These are phyloP conservation scores for Pelagia noctiluca DNA, from an alignment of 30 jellyfish, hydroid and myxozoan species.

Conservation along the genomic window DNA sequence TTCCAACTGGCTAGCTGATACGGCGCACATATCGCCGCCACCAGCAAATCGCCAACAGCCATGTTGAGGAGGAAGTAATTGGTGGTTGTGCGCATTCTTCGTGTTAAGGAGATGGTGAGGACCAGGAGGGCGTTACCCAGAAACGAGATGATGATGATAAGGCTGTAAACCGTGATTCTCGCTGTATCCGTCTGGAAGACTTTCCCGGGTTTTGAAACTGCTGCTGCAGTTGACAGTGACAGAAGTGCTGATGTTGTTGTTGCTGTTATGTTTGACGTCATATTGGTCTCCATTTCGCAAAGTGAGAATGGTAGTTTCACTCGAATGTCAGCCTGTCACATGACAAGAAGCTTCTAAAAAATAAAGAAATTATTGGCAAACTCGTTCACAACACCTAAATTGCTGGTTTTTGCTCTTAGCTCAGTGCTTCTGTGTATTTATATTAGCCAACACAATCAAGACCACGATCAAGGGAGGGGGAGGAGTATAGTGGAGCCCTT, in stretches of 20 bases:
- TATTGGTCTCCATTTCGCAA: too few species aligned
- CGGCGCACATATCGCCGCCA: slow-evolving; percentile 79
- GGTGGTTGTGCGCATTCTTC: slow-evolving; percentile 69
- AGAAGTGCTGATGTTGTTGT: not conserved
- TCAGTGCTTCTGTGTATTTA: too few species aligned
- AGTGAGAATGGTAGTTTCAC: too few species aligned
- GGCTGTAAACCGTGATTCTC: slow-evolving; percentile 46
- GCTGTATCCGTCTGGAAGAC: slow-evolving; percentile 16
- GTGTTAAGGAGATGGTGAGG: slow-evolving; percentile 64
- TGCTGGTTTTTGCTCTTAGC: too few species aligned
- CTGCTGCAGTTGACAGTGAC: not conserved
- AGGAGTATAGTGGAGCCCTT: too few species aligned
- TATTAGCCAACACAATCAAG: too few species aligned
- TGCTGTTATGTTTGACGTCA: not conserved
- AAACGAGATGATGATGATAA: slow-evolving; percentile 66
- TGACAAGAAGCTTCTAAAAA: too few species aligned
- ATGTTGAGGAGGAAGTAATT: slow-evolving; percentile 80
- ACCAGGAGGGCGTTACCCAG: slow-evolving; percentile 75
- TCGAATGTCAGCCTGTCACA: too few species aligned
- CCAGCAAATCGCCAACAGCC: slow-evolving; percentile 86
- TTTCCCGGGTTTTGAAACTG: not conserved
- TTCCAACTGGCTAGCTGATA: slow-evolving; percentile 73
- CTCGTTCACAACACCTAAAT: too few species aligned
- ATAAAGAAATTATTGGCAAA: too few species aligned
- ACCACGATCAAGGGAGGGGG: too few species aligned